Percentiles rank a stretch among this genome's conserved stretches.
These are phyloP conservation scores for Himalopsyche tibetana DNA, from an alignment of 2,888 invertebrate species.

Conservation along the genomic window DNA sequence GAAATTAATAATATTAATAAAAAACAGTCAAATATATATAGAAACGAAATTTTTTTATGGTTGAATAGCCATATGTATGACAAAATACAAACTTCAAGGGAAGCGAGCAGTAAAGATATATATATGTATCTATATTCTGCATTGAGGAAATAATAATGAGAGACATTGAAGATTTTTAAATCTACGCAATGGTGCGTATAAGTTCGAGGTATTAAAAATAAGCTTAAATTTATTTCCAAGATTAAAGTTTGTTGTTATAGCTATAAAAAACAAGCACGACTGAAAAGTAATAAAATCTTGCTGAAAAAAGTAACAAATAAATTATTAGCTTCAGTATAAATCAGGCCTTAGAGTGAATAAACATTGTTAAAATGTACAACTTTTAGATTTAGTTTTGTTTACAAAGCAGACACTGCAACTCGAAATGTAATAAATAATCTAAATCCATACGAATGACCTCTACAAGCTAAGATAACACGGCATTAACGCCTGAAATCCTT, in stretches of 20 bases:
- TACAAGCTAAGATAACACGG: conserved; percentile 61
- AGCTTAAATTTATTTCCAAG: not conserved
- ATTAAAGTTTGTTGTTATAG: too few relatives aligned
- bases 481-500: conserved; percentile 45
- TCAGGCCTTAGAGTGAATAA: conserved; percentile 2
- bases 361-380: conserved; percentile 7
- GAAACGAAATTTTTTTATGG: too few relatives aligned
- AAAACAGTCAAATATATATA: too few relatives aligned
- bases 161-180: too few relatives aligned
- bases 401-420: conserved; percentile 17
- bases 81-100: too few relatives aligned
- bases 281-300: not conserved
- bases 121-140: too few relatives aligned
- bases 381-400: conserved; percentile 29
- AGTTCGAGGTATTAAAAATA: not conserved
- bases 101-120: too few relatives aligned
- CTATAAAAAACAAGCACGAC: too few relatives aligned
- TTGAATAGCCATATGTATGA: too few relatives aligned
- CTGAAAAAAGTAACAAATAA: not conserved
- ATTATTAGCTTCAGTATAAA: conserved; percentile 34
- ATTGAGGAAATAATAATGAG: too few relatives aligned
- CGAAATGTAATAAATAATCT: conserved; percentile 52
- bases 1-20: too few relatives aligned
- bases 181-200: too few relatives aligned
- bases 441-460: conserved; percentile 59